Percentiles rank a stretch among this genome's conserved stretches.
Evolutionary conservation across 2,113 vertebrate species (phyloP).

Genomic region (Chroicocephalus ridibundus): DNA sequence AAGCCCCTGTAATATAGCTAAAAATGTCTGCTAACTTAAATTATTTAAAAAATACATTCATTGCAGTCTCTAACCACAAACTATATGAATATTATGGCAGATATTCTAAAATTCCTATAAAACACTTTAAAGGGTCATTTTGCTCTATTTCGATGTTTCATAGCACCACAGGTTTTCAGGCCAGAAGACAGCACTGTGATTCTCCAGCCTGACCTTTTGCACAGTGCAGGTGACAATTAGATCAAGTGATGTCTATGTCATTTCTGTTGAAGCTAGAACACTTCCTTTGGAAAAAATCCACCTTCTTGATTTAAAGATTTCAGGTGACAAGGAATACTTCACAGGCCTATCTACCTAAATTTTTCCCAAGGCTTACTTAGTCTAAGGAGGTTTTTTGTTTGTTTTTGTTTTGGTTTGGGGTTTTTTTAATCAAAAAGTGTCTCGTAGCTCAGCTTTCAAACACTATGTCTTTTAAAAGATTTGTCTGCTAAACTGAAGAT

Average conservation of each 20-base stretch:
- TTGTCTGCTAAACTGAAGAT: background rate
- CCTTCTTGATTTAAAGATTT: background rate
- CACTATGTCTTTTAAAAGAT: background rate
- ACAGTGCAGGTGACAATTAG: background rate
- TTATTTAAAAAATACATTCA: background rate
- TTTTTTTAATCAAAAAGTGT: background rate
- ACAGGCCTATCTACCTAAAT: background rate
- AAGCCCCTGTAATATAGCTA: background rate
- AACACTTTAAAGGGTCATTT: background rate
- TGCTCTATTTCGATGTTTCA: background rate
- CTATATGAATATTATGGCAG: background rate
- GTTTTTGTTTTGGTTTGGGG: background rate
- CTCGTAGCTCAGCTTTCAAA: background rate
- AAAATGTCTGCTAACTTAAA: background rate
- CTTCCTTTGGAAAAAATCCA: background rate
- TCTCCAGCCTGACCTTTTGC: background rate
- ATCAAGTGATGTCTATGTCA: background rate
- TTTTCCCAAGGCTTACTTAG: background rate
- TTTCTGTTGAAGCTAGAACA: background rate
- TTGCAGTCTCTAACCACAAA: background rate
- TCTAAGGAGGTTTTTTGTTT: background rate
- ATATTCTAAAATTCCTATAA: background rate
- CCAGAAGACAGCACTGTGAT: background rate
- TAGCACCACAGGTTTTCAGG: background rate
- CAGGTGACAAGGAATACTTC: background rate